A percentile compares a stretch with the other conserved stretches of the same genome.
phyloP scores from a whole-genome alignment of 1,140 invertebrate genomes.

The Drosophila novamexicana region DNA sequence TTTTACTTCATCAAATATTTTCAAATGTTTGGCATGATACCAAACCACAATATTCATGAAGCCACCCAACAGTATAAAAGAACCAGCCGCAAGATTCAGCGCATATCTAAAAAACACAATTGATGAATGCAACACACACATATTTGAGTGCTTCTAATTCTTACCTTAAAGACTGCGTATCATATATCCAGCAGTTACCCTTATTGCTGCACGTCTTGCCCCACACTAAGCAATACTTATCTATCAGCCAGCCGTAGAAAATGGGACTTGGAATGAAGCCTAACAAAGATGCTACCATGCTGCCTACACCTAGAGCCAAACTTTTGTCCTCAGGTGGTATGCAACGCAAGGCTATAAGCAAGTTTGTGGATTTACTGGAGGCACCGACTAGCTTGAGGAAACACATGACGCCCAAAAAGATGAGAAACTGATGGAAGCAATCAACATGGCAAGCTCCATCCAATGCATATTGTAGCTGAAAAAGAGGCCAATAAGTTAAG shows the following conservation, averaged over 20 bases:
- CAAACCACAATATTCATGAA: slow-evolving; percentile 88
- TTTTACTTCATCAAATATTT: slow-evolving; percentile 88
- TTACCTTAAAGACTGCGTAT: slow-evolving; percentile 85
- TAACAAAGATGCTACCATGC: slow-evolving; percentile 88
- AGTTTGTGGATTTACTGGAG: slow-evolving; percentile 88
- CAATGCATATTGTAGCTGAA: slow-evolving; percentile 43
- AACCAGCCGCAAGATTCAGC: slow-evolving; percentile 88
- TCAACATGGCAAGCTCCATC: slow-evolving; percentile 88
- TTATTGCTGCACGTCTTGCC: slow-evolving; percentile 89
- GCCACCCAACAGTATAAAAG: slow-evolving; percentile 87
- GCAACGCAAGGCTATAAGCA: slow-evolving; percentile 88
- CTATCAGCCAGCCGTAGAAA: slow-evolving; percentile 89
- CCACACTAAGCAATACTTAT: slow-evolving; percentile 89
- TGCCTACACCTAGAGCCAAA: slow-evolving; percentile 88
- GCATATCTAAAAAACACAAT: slow-evolving; percentile 83
- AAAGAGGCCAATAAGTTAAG: background rate
- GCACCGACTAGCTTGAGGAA: slow-evolving; percentile 88
- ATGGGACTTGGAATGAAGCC: slow-evolving; percentile 90
- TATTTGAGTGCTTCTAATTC: background rate
- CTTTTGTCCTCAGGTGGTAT: slow-evolving; percentile 89
- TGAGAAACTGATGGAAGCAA: slow-evolving; percentile 87
- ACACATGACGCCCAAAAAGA: slow-evolving; percentile 88
- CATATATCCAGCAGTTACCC: slow-evolving; percentile 91
- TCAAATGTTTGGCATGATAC: slow-evolving; percentile 88
- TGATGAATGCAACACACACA: background rate